A percentile compares a stretch with the other conserved stretches of the same genome.
Conservation (phyloP, 1,140 invertebrate genomes). For the Hyles euphorbiae region DNA sequence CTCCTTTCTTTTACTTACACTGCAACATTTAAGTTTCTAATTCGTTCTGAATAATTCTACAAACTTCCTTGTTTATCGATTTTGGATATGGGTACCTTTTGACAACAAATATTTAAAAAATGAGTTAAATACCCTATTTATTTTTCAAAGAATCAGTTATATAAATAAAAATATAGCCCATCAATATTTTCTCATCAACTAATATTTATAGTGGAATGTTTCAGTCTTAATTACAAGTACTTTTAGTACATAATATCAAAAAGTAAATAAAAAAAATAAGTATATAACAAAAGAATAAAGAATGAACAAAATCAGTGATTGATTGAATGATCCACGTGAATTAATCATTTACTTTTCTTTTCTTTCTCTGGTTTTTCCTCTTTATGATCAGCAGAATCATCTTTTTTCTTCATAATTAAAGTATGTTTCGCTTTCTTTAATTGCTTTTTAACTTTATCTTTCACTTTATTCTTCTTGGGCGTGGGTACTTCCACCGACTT, state of each 20-base stretch:
- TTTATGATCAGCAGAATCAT: constrained; percentile 32
- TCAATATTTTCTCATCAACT: constrained; percentile 6
- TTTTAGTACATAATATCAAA: constrained; percentile 27
- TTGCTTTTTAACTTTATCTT: constrained; percentile 69
- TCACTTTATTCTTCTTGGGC: constrained; percentile 65
- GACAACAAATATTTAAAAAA: too few relatives aligned
- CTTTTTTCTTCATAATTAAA: constrained; percentile 63
- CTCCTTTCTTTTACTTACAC: too few relatives aligned
- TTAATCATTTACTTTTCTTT: constrained; percentile 50
- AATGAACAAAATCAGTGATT: constrained; percentile 1
- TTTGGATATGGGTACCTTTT: too few relatives aligned
- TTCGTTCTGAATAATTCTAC: too few relatives aligned
- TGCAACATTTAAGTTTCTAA: too few relatives aligned
- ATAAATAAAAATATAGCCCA: constrained; percentile 7
- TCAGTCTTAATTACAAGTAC: constrained; percentile 64
- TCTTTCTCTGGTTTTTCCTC: constrained; percentile 58
- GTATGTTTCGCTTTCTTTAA: constrained; percentile 66
- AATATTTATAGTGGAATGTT: constrained; percentile 52
- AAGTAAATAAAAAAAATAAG: constrained; percentile 10
- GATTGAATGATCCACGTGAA: neutral
- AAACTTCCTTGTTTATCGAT: too few relatives aligned
- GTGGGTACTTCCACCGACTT: constrained; percentile 55
- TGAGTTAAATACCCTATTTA: neutral
- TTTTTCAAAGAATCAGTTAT: constrained; percentile 7
- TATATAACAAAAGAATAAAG: constrained; percentile 14